phyloP scores from a whole-genome alignment of 1,140 invertebrate genomes.

The Thalassaphorura encarpata region DNA sequence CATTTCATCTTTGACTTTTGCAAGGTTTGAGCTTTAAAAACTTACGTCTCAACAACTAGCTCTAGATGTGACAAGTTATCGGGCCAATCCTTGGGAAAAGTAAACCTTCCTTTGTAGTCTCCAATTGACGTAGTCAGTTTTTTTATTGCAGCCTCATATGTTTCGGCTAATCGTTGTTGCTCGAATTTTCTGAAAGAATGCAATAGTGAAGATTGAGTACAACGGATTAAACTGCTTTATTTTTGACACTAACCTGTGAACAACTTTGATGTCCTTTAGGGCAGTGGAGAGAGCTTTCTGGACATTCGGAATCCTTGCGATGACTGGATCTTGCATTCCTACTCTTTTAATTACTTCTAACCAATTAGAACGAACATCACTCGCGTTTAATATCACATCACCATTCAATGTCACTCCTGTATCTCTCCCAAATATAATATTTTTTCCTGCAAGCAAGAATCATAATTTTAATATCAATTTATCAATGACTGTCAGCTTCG shows the following conservation, averaged over 20 bases:
- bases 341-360: constrained; percentile 78
- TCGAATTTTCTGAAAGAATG: constrained; percentile 62
- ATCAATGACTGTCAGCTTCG: neutral
- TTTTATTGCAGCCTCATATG: constrained; percentile 69
- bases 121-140: constrained; percentile 71
- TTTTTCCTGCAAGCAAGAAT: constrained; percentile 44
- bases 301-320: constrained; percentile 64
- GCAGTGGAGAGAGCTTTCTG: constrained; percentile 73
- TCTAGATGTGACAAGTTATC: constrained; percentile 57
- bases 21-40: constrained; percentile 28
- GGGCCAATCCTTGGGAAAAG: constrained; percentile 62
- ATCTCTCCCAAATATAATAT: constrained; percentile 71
- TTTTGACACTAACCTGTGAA: constrained; percentile 51
- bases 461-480: neutral
- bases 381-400: constrained; percentile 74
- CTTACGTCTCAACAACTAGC: constrained; percentile 83
- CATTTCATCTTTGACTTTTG: constrained; percentile 2
- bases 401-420: constrained; percentile 81
- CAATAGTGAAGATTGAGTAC: constrained; percentile 24
- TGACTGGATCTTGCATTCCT: constrained; percentile 56
- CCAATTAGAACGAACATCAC: constrained; percentile 84
- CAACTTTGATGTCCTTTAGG: constrained; percentile 66
- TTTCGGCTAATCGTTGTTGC: constrained; percentile 69
- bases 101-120: constrained; percentile 59
- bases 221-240: neutral